Base-by-base conservation (phyloP, 2,113 vertebrate species). In the Ceyx melanurus region DNA sequence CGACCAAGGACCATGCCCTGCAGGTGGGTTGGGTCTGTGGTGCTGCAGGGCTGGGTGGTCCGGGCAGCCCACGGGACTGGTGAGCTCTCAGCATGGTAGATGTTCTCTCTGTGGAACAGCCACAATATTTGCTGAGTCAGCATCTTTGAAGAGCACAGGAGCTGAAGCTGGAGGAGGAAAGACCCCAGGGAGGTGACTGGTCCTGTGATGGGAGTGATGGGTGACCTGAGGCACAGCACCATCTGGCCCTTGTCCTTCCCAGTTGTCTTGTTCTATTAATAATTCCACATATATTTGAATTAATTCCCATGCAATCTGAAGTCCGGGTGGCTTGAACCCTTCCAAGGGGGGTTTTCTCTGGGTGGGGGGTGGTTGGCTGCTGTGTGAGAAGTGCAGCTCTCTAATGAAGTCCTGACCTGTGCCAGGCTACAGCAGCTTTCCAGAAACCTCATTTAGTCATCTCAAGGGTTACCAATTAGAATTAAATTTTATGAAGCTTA, bases 281-380 rank as follows among this genome's bases (percentile, higher is more conserved):
- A 0, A 19, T 9, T 33, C 45, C 25, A 9, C 5, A 0, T 1
- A 0, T 0, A 3, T 35, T 26, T 4, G 16, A 15, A 3, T 37
- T 66, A 14, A 6, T 33, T 70, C 45, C 72, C 10, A 0, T n/a
- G 57, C 0, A 2, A 5, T 14, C 5, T 5, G 5, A 21, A 37
- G 40, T n/a, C 76, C 5, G 1, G 31, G 31, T 2, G 9, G 37
- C 37, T 37, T 37, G 37, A 37, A 37, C 37, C 15, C 25, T 20
- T 31, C 25, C 23, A 5, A 18, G 10, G 57, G 57, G 13, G 2
- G 8, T 33, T 37, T 12, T 8, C 68, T 13, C 17, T 4, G 75
- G 25, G 11, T 5, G 5, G 3, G 26, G 80, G 42, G n/a, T 8
- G 2, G 23, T 7, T 1, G 25, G 53, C 9, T 11, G 37, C 56